These are phyloP conservation scores for Gobius niger DNA, from an alignment of 2,113 vertebrate species.

Conservation along the genomic window DNA sequence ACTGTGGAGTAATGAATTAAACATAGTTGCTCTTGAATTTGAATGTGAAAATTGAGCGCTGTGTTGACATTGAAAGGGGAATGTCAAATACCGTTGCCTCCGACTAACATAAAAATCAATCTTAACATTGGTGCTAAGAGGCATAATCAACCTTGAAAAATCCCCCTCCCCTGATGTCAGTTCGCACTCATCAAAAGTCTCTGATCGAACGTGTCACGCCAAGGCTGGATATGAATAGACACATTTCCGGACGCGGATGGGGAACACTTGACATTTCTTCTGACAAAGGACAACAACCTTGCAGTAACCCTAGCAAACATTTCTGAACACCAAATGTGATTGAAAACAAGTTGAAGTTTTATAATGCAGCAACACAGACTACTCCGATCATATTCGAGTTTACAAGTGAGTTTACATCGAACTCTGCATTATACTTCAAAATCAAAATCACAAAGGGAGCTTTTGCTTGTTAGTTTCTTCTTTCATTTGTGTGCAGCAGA, in stretches of 20 bases:
- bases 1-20: background rate
- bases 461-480: too few relatives aligned
- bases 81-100: background rate
- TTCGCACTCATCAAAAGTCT: background rate
- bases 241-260: background rate
- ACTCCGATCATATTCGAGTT: too few relatives aligned
- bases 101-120: background rate
- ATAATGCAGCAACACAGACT: too few relatives aligned
- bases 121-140: background rate
- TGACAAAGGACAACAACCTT: background rate
- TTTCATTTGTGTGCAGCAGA: too few relatives aligned
- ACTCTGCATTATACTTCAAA: too few relatives aligned
- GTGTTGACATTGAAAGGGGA: background rate
- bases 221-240: background rate
- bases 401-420: too few relatives aligned
- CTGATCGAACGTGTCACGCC: background rate
- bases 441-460: too few relatives aligned
- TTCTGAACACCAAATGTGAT: too few relatives aligned
- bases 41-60: background rate
- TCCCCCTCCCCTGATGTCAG: background rate
- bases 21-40: background rate
- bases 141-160: background rate
- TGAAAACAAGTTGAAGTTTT: too few relatives aligned
- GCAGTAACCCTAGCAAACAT: too few relatives aligned
- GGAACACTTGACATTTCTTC: background rate